Evolutionary conservation across 2,888 invertebrate genomes (phyloP).

Genomic region (Tineola bisselliella): DNA sequence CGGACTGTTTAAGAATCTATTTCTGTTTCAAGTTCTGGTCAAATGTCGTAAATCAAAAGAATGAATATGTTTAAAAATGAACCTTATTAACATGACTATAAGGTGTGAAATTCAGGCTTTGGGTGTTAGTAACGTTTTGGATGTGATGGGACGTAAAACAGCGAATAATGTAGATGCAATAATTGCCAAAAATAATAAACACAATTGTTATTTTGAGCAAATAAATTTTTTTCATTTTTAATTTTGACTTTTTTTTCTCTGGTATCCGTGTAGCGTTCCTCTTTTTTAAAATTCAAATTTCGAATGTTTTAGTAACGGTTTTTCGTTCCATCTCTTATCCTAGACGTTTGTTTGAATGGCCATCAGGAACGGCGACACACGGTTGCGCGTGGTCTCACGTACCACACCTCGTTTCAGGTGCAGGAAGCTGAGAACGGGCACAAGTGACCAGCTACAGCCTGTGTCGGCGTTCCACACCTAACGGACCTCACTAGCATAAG

Average conservation of each 20-base stretch:
- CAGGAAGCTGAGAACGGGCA: constrained; percentile 43
- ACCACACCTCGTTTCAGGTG: constrained; percentile 20
- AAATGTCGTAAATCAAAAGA: no score
- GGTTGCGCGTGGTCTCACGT: constrained; percentile 48
- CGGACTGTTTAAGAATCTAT: no score
- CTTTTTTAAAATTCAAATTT: no score
- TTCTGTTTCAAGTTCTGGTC: no score
- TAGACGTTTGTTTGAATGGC: constrained; percentile 22
- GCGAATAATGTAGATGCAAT: neutral
- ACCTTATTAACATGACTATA: neutral
- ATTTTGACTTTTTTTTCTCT: no score
- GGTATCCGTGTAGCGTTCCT: no score
- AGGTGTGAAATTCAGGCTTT: constrained; percentile 3
- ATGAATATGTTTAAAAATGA: neutral
- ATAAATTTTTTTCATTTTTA: no score
- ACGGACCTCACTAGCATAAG: constrained; percentile 61
- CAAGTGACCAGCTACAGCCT: constrained; percentile 50
- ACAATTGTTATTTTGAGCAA: no score
- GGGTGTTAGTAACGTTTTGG: constrained; percentile 6
- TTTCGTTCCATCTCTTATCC: neutral
- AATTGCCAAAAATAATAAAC: neutral
- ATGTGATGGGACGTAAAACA: constrained; percentile 4
- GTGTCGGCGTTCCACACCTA: constrained; percentile 63
- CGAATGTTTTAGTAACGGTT: no score
- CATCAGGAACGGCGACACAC: constrained; percentile 64